Conservation (phyloP, 2,888 invertebrate genomes). For the Drosophila mercatorum region DNA sequence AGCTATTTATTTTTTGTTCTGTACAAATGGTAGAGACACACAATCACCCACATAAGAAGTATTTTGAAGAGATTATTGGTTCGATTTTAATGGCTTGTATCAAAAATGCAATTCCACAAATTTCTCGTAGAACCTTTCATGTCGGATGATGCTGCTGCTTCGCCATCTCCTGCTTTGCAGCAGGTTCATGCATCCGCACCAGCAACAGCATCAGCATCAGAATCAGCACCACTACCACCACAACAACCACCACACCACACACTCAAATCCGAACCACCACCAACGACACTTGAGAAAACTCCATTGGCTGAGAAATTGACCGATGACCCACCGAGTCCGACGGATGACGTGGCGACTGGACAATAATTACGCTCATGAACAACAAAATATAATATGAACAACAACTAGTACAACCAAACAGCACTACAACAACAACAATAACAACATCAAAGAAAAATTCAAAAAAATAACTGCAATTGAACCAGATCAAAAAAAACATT, state of each 20-base stretch:
- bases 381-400: conserved; percentile 52
- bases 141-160: conserved; percentile 68
- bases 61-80: conserved; percentile 15
- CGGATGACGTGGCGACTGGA: conserved; percentile 66
- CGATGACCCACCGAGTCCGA: conserved; percentile 65
- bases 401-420: conserved; percentile 39
- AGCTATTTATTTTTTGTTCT: conserved; percentile 9
- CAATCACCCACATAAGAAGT: conserved; percentile 3
- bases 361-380: conserved; percentile 55
- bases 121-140: conserved; percentile 74
- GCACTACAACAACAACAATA: conserved; percentile 39
- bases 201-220: conserved; percentile 42
- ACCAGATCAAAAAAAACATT: conserved; percentile 52
- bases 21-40: conserved; percentile 1
- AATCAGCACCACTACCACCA: conserved; percentile 57
- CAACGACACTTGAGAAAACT: conserved; percentile 75
- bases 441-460: conserved; percentile 36
- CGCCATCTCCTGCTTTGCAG: conserved; percentile 61
- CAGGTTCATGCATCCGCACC: conserved; percentile 52
- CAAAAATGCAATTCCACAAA: conserved; percentile 53
- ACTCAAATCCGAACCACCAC: conserved; percentile 72
- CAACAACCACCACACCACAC: conserved; percentile 40
- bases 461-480: conserved; percentile 39
- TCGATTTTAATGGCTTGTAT: conserved; percentile 49
- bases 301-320: conserved; percentile 74